Percentiles rank a stretch among this genome's conserved stretches.
These are phyloP conservation scores for Eustalomyia histrio DNA, from an alignment of 2,888 invertebrate genomes.

Conservation along the genomic window DNA sequence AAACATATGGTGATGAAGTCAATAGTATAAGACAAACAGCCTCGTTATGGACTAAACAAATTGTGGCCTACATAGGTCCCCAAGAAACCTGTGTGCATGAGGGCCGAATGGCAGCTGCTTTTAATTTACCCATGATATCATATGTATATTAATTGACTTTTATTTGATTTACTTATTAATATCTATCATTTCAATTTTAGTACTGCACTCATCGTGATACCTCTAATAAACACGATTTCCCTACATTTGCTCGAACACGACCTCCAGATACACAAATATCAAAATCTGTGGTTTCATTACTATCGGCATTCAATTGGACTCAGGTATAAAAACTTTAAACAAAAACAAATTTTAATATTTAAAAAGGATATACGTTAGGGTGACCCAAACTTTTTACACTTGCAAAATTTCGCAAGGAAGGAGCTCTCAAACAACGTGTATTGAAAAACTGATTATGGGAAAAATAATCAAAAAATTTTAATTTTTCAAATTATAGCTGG, in stretches of 20 bases:
- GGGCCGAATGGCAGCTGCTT: constrained; percentile 94
- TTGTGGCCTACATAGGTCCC: constrained; percentile 93
- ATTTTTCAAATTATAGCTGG: too few species aligned
- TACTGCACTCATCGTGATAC: constrained; percentile 94
- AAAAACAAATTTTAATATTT: too few species aligned
- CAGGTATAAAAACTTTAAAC: constrained; percentile 83
- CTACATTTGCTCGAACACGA: constrained; percentile 94
- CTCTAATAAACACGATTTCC: constrained; percentile 91
- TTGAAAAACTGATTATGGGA: too few species aligned
- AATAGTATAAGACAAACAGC: constrained; percentile 92
- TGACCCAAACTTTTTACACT: too few species aligned
- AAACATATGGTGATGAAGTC: constrained; percentile 94
- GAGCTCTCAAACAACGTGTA: too few species aligned
- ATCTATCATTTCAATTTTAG: constrained; percentile 81
- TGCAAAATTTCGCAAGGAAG: too few species aligned
- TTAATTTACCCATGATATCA: constrained; percentile 97
- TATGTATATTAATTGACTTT: constrained; percentile 85
- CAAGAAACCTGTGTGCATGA: constrained; percentile 92
- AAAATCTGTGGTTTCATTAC: constrained; percentile 92
- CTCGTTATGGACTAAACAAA: constrained; percentile 89
- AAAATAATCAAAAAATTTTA: too few species aligned
- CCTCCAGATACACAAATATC: constrained; percentile 97
- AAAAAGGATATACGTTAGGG: too few species aligned
- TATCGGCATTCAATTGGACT: constrained; percentile 93
- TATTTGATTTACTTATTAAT: neutral